phyloP scores from a whole-genome alignment of 2,113 vertebrate genomes.

The human (Homo sapiens) region DNA sequence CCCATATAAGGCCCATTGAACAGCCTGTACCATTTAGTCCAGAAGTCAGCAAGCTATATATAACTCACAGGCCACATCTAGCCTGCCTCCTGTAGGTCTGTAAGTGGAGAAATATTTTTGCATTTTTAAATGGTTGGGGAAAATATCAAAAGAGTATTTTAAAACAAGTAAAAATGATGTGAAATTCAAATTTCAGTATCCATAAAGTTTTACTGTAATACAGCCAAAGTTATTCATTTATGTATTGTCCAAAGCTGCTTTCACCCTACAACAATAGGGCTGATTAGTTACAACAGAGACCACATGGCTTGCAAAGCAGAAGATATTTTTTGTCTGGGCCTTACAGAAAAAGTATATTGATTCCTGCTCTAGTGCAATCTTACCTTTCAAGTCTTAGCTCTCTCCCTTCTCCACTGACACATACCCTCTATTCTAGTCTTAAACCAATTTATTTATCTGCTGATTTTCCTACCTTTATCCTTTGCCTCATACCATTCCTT shows the following conservation, averaged over 20 bases:
- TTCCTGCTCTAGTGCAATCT: background rate
- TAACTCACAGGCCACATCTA: background rate
- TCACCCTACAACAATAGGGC: background rate
- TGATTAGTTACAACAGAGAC: background rate
- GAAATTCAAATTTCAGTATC: background rate
- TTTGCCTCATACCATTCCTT: background rate
- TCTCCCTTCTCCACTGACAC: background rate
- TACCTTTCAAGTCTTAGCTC: background rate
- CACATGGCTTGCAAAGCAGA: background rate
- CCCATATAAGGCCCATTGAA: background rate
- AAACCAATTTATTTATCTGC: background rate
- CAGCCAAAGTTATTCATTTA: background rate
- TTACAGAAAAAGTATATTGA: background rate
- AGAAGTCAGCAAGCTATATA: background rate
- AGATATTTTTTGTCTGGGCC: background rate
- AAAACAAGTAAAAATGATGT: background rate
- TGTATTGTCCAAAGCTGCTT: background rate
- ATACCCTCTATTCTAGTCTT: background rate
- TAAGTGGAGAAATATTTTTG: background rate
- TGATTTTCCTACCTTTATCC: background rate
- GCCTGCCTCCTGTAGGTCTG: background rate
- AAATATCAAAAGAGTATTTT: background rate
- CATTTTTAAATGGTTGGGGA: background rate
- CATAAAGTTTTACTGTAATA: background rate
- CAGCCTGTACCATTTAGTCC: background rate